Conservation (phyloP, 2,797 vertebrate species). For the Sebastolobus alascanus region DNA sequence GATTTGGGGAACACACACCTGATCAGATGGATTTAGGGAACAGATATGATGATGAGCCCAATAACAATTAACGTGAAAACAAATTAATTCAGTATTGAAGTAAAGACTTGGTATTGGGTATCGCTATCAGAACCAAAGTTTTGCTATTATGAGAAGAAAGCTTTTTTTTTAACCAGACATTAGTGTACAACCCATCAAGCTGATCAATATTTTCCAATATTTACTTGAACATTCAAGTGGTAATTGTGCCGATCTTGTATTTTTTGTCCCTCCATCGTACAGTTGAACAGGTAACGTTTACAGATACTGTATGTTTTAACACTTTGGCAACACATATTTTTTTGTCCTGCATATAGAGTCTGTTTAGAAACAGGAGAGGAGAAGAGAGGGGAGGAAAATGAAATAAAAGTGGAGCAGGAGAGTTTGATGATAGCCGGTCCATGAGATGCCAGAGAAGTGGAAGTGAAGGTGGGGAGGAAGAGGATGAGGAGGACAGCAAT, state of each 20-base stretch:
- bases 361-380: background rate
- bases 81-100: background rate
- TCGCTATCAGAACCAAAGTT: background rate
- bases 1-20: background rate
- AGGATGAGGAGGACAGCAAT: constrained; percentile 44
- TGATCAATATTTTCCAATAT: background rate
- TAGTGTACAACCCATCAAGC: rapidly evolving
- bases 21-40: background rate
- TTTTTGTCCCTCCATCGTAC: background rate
- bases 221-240: background rate
- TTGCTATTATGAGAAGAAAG: background rate
- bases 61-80: background rate
- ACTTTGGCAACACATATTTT: background rate
- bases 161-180: background rate
- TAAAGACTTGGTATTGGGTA: background rate
- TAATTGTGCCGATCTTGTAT: background rate
- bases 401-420: constrained; percentile 14
- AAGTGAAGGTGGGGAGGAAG: constrained; percentile 17
- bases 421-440: constrained; percentile 31
- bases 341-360: background rate
- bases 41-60: background rate
- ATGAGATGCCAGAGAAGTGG: constrained; percentile 22
- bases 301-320: background rate
- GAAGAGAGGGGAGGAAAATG: background rate
- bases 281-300: background rate